These are phyloP conservation scores for Thinocorus orbignyianus DNA, from an alignment of 2,113 vertebrate genomes.

Conservation along the genomic window DNA sequence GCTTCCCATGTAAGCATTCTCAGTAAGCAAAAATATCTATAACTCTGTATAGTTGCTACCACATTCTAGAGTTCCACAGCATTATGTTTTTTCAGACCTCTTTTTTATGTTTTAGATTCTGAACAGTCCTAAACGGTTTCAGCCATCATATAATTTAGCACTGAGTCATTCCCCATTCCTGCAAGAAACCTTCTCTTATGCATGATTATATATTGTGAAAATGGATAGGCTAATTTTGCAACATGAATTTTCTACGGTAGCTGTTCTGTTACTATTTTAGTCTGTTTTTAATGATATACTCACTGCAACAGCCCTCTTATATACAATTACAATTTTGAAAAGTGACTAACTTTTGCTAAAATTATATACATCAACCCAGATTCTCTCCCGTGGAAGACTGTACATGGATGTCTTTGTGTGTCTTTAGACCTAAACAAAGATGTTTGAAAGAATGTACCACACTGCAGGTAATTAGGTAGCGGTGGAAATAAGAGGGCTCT, in stretches of 20 bases:
- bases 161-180: conserved; percentile 61
- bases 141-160: conserved; percentile 71
- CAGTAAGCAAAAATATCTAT: conserved; percentile 37
- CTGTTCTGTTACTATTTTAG: conserved; percentile 62
- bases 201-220: conserved; percentile 76
- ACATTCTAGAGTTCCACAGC: not conserved
- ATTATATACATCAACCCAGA: not conserved
- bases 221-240: conserved; percentile 68
- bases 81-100: not conserved
- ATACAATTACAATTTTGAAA: conserved; percentile 67
- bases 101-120: conserved; percentile 21
- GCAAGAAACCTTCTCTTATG: conserved; percentile 71
- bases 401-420: not conserved
- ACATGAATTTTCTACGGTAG: conserved; percentile 61
- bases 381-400: not conserved
- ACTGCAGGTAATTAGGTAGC: not conserved
- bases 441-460: not conserved
- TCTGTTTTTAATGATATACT: conserved; percentile 68
- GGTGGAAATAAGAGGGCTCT: not conserved
- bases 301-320: conserved; percentile 56
- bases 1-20: conserved; percentile 25
- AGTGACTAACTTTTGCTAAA: conserved; percentile 65
- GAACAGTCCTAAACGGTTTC: conserved; percentile 47
- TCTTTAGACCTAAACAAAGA: not conserved
- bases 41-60: not conserved